Percentiles rank a stretch among this genome's conserved stretches.
Evolutionary conservation across 2,888 invertebrate genomes (phyloP).

Genomic region (Nematopogon swammerdamellus): DNA sequence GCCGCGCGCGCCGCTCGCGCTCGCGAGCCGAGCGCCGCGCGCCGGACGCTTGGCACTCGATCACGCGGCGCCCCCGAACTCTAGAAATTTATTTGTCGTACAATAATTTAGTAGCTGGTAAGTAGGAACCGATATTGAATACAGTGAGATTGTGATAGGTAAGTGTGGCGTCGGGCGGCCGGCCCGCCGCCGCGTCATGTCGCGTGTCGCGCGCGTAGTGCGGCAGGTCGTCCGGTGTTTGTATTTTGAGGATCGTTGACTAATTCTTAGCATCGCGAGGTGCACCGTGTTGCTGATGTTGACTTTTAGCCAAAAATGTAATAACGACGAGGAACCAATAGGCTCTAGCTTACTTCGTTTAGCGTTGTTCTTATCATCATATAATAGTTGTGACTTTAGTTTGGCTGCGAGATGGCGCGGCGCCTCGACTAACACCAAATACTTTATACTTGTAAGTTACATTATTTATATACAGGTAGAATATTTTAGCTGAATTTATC

Average conservation of each 20-base stretch:
- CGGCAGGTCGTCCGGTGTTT: no score
- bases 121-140: not conserved
- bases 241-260: conserved; percentile 39
- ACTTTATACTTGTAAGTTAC: not conserved
- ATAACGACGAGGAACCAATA: conserved; percentile 49
- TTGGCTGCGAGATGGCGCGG: no score
- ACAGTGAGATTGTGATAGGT: conserved; percentile 35
- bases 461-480: not conserved
- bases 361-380: no score
- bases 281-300: conserved; percentile 52
- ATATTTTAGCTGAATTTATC: not conserved
- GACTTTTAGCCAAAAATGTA: conserved; percentile 56
- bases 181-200: not conserved
- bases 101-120: not conserved
- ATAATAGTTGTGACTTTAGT: no score
- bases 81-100: not conserved
- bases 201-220: no score
- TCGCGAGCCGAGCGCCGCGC: conserved; percentile 3
- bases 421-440: not conserved
- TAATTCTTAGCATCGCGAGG: conserved; percentile 53
- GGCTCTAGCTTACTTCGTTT: conserved; percentile 52
- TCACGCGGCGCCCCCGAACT: not conserved
- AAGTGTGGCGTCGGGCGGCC: conserved; percentile 20
- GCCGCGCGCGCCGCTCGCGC: conserved; percentile 6
- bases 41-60: not conserved